Conservation (phyloP, 2,113 vertebrate species). For the Plectropomus leopardus region DNA sequence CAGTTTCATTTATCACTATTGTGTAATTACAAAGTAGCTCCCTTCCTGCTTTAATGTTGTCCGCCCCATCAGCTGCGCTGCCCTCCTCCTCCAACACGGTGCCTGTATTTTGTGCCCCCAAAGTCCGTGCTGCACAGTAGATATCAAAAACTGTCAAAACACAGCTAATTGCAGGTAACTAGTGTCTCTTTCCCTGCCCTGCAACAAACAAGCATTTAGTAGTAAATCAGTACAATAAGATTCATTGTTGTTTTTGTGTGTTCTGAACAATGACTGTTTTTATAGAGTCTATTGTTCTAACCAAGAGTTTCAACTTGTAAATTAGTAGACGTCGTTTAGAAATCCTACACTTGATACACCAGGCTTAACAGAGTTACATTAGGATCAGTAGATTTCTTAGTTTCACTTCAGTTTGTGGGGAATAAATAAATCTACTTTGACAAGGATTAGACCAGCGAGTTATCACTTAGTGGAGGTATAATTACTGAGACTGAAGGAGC, state of each 20-base stretch:
- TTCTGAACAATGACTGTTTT: no score
- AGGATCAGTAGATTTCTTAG: not conserved
- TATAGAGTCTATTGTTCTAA: no score
- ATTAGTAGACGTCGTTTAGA: not conserved
- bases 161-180: not conserved
- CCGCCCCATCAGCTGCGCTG: not conserved
- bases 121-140: not conserved
- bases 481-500: conserved; percentile 5
- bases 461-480: not conserved
- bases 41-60: conserved; percentile 12
- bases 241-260: no score
- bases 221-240: no score
- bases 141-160: not conserved
- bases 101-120: not conserved
- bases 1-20: conserved; percentile 33
- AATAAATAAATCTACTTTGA: conserved; percentile 4
- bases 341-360: not conserved
- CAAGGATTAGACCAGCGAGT: not conserved
- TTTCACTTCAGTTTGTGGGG: conserved; percentile 10
- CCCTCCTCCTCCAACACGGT: not conserved
- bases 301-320: not conserved
- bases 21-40: conserved; percentile 7
- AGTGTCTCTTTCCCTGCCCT: no score
- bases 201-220: not conserved
- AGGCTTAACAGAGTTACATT: not conserved